Evolutionary conservation across 2,888 invertebrate genomes (phyloP).

Genomic region (Norana najaformis): DNA sequence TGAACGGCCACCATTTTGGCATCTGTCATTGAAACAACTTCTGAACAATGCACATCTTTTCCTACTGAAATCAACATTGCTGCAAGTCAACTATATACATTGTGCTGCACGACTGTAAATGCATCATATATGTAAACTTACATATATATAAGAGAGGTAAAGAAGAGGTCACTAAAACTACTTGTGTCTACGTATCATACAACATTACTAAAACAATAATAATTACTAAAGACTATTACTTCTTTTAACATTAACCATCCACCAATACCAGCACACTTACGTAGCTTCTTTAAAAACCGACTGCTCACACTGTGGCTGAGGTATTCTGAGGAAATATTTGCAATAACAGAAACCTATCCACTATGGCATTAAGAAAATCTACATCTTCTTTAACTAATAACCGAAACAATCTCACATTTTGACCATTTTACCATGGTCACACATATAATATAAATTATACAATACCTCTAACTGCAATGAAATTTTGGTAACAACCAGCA

Average conservation of each 20-base stretch:
- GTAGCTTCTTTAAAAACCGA: too few relatives aligned
- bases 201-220: background rate
- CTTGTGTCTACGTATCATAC: background rate
- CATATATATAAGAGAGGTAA: background rate
- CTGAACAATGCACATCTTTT: background rate
- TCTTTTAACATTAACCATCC: background rate
- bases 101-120: background rate
- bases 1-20: background rate
- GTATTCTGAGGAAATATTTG: too few relatives aligned
- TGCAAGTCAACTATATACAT: slow-evolving; percentile 13
- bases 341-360: too few relatives aligned
- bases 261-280: too few relatives aligned
- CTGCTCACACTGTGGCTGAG: too few relatives aligned
- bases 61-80: background rate
- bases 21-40: too few relatives aligned
- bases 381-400: background rate
- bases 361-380: too few relatives aligned
- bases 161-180: background rate
- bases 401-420: background rate
- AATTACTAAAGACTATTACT: background rate
- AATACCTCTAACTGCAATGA: background rate
- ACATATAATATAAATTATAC: background rate
- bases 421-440: background rate
- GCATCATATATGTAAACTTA: background rate
- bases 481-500: background rate